These are phyloP conservation scores for Falco cherrug DNA, from an alignment of 2,797 vertebrate genomes.

Conservation along the genomic window DNA sequence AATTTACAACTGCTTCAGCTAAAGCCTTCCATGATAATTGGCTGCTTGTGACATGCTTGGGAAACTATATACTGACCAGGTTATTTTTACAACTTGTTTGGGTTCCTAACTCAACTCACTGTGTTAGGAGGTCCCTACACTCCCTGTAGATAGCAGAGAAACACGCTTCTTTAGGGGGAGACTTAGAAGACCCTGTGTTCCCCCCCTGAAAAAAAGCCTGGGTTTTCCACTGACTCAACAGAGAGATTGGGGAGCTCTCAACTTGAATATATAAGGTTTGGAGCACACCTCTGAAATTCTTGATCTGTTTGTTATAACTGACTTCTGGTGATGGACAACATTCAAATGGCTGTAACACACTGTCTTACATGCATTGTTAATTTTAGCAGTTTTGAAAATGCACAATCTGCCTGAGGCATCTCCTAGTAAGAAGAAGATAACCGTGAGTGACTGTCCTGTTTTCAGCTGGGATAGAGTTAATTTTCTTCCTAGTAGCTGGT, in stretches of 20 bases:
- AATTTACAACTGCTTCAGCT: neutral
- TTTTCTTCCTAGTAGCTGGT: too few species aligned
- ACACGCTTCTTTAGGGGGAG: neutral
- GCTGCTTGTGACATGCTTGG: neutral
- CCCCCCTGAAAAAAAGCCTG: neutral
- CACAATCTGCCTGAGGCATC: neutral
- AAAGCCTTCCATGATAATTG: neutral
- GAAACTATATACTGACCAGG: neutral
- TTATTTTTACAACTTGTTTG: neutral
- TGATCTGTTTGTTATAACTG: neutral
- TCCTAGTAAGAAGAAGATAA: neutral
- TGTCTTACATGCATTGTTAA: neutral
- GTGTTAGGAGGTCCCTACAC: neutral
- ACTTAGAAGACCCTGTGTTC: neutral
- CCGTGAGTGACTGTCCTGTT: neutral
- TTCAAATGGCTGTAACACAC: neutral
- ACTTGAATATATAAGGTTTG: neutral
- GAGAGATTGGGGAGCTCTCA: neutral
- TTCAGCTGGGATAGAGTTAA: too few species aligned
- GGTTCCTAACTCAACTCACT: neutral
- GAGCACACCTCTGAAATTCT: neutral
- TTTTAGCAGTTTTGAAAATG: neutral
- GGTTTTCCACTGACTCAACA: neutral
- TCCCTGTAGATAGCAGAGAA: neutral
- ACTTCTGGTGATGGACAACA: neutral